Base-by-base conservation (phyloP, 2,113 vertebrate genomes). In the Thomomys bottae region DNA sequence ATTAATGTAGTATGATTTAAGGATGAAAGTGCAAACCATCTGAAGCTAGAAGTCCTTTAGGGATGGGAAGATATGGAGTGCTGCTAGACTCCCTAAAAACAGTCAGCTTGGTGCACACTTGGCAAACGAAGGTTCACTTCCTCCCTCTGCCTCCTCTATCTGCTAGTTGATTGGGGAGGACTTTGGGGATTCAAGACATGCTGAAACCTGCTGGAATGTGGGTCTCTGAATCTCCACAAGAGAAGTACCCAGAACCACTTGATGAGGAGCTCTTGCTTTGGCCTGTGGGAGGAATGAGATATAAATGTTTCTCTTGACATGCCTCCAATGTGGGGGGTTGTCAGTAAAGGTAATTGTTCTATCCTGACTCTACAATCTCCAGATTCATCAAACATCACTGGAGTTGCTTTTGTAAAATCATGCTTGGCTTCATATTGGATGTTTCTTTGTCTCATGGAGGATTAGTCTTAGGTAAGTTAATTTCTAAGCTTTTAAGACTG, bases 351-450 rank as follows among this genome's bases (percentile, higher is more conserved):
- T 54, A 87, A 3, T 38, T 77, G 10, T 21, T 75, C 77, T 78
- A 59, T 20, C 34, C 8, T 70, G 73, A n/a, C 18, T 81, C 23
- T 30, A 28, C 20, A 64, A 38, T 77, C 9, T 63, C 18, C 36
- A 89, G 42, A 57, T 72, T 89, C 28, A 71, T 84, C 49, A 83
- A 75, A 9, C 72, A 82, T n/a, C 79, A 26, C 45, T 73, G 64
- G 8, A 23, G 38, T 18, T 91, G 26, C 26, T 77, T 91, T 91
- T 84, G 30, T 71, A 84, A 87, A 75, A 70, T n/a, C 17, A 90
- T 45, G 34, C 15, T 70, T 81, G 61, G 42, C 59, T 84, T 79
- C 42, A 67, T 5, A n/a, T 18, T n/a, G 20, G 26, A 83, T 81
- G 18, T 70, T 30, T 73, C 30, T 79, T 26, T 89, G 38, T 85